phyloP scores from a whole-genome alignment of 2,888 invertebrate genomes.

The Pheosia gnoma region DNA sequence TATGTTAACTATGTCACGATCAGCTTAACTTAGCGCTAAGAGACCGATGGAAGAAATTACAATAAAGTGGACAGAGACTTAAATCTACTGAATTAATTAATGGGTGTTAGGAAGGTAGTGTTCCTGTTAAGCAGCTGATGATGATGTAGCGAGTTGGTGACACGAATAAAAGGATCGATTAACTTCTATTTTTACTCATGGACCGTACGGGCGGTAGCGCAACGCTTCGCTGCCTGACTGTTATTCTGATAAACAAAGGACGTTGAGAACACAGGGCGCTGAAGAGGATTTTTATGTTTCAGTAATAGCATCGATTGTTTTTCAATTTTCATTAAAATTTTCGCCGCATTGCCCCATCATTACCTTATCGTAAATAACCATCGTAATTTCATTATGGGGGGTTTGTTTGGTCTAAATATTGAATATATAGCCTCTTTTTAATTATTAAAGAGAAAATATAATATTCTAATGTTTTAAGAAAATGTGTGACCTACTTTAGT shows the following conservation, averaged over 20 bases:
- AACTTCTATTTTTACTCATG: conserved; percentile 79
- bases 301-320: conserved; percentile 34
- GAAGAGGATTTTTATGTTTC: conserved; percentile 58
- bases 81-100: too few relatives aligned
- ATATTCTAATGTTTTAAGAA: not conserved
- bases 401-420: not conserved
- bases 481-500: not conserved
- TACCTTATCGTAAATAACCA: not conserved
- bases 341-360: not conserved
- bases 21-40: too few relatives aligned
- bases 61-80: too few relatives aligned
- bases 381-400: not conserved
- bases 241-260: conserved; percentile 55
- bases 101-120: conserved; percentile 38
- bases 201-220: conserved; percentile 54
- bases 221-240: conserved; percentile 53
- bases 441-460: too few relatives aligned
- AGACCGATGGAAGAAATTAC: too few relatives aligned
- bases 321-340: not conserved
- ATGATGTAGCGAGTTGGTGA: conserved; percentile 52
- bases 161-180: conserved; percentile 80
- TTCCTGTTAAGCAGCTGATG: conserved; percentile 40
- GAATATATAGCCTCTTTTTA: not conserved
- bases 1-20: too few relatives aligned
- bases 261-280: conserved; percentile 42